A percentile compares a stretch with the other conserved stretches of the same genome.
phyloP scores from a whole-genome alignment of 2,888 invertebrate genomes.

The Melieria picta region DNA sequence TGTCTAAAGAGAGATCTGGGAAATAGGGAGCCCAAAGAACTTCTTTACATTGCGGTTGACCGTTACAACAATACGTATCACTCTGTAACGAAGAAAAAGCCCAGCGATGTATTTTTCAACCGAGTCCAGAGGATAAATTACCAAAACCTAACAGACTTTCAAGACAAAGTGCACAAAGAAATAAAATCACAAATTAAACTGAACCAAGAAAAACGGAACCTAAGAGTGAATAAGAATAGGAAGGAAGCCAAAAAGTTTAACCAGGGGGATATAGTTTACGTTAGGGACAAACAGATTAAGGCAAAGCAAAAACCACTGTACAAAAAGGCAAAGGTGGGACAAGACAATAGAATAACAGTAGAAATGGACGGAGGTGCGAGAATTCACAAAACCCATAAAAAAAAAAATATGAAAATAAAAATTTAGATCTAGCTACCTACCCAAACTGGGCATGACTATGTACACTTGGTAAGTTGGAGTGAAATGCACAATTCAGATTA shows the following conservation, averaged over 20 bases:
- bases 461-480: no score
- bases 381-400: background rate
- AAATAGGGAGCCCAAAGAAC: slow-evolving; percentile 12
- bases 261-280: no score
- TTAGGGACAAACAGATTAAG: background rate
- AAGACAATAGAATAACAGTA: background rate
- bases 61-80: slow-evolving; percentile 14
- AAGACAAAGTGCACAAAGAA: background rate
- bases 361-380: background rate
- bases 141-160: slow-evolving; percentile 7
- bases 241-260: background rate
- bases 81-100: slow-evolving; percentile 21
- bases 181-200: background rate
- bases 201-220: background rate
- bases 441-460: no score
- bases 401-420: background rate
- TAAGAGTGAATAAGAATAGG: background rate
- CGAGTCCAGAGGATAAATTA: slow-evolving; percentile 8
- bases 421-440: no score
- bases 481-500: no score
- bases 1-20: slow-evolving; percentile 18
- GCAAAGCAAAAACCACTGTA: background rate
- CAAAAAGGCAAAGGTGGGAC: background rate
- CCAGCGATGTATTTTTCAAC: slow-evolving; percentile 16
- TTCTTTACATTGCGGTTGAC: slow-evolving; percentile 12